Evolutionary conservation across 1,140 invertebrate genomes (phyloP), one percentile per base, ranked within the genome.

Genomic region (Drosophila kanapiae): DNA sequence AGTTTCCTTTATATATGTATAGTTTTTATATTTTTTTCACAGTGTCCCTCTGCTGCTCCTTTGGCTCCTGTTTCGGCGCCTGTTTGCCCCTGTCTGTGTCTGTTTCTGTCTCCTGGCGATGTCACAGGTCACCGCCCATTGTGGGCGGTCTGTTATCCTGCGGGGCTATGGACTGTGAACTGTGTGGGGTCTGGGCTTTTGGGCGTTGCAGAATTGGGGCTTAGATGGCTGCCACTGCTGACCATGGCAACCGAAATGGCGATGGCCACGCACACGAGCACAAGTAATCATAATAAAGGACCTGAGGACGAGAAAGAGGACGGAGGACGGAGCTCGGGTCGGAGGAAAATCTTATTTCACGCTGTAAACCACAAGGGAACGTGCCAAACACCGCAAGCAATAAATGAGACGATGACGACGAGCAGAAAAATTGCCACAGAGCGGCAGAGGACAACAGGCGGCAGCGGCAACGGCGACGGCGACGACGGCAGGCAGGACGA

Each of bases 251-350:
- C 82, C 56, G 43, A 75, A 65, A 74, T 45, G 47, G 63, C 79
- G 57, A 76, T 78, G 76, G 76, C 67, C 79, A 85, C 82, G 83
- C 82, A 86, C 84, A 88, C 83, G 80, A 87, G 83, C 83, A 78
- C 83, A 88, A 87, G 86, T 87, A 87, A 87, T 88, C 80, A 87
- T 88, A 88, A 88, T 87, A 88, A 83, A 83, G 80, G 77, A 87
- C 71, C 47, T 56, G 61, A 65, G 49, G 59, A 61, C 18, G 33
- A 23, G 29, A 6, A 33, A 2, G 29, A 35, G 9, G 23, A 27
- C 13, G 43, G 11, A 16, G 48, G 29, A 9, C 7, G 8, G 4
- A 23, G 33, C 18, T 13, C 37, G 54, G 45, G 78, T 64, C 51
- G 63, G 75, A 80, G 80, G 77, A 88, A 88, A 88, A 88, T 88